Evolutionary conservation across 2,888 invertebrate species (phyloP), one percentile per base, ranked within the genome.

Genomic region (Griposia aprilina): DNA sequence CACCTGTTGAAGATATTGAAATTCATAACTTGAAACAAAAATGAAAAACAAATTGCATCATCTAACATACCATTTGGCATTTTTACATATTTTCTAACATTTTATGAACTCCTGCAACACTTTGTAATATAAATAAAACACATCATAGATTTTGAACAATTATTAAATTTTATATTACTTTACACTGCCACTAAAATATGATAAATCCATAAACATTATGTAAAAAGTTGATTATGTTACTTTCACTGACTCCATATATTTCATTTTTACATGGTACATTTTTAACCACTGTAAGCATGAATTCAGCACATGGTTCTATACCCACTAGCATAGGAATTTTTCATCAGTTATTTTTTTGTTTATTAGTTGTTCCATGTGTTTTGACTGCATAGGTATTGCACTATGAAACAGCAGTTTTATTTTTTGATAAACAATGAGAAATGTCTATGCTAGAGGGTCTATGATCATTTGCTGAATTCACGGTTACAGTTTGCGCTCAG

Each of bases 1-100:
- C 86, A 94, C 92, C 95, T 95, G 95, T 88, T 81, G 89, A 90
- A 90, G 77, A 91, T 68, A 84, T 75, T 57, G 55, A 85, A 74
- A 70, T 74, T 74, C 63, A 62, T 68, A 55, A 63, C n/a, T 50
- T 13, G n/a, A 57, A 1, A 13, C 15, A 59, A 41, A 55, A 65
- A 69, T 15, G 0, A 36, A 36, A 63, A 36, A 63, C 15, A 73
- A 55, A 60, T 55, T n/a, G 72, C 15, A n/a, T 72, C 11, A n/a
- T 17, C 15, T 63, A 36, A 36, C 13, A n/a, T 20, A 20, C 0
- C 11, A n/a, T 57, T 68, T 59, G 50, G 20, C 17, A 15, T n/a
- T 60, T 41, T 20, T 23, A 20, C 7, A 48, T 67, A 8, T 8
- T 15, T 65, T 65, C 15, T 41, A 41, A 65, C 23, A 23, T 57